A percentile compares a stretch with the other conserved stretches of the same genome.
Conservation (phyloP, 2,113 vertebrate genomes). For the Gulo gulo region DNA sequence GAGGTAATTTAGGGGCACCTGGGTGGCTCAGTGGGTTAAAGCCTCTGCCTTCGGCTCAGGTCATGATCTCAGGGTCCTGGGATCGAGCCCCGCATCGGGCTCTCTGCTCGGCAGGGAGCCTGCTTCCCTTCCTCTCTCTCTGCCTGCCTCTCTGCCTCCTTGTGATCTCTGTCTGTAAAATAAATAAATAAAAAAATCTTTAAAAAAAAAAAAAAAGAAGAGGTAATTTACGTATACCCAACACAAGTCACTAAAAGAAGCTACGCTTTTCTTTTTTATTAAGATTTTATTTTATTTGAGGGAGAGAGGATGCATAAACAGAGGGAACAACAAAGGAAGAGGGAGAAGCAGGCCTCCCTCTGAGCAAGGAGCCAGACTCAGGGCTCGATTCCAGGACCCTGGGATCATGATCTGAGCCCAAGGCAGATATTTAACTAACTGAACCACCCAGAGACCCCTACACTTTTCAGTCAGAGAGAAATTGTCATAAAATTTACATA, state of each 20-base stretch:
- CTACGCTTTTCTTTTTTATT: not conserved
- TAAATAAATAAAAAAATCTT: no score
- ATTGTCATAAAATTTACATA: not conserved
- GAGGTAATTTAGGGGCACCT: not conserved
- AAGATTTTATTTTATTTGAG: not conserved
- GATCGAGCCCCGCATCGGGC: no score
- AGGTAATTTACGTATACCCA: not conserved
- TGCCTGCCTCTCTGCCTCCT: no score
- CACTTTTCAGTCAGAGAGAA: not conserved
- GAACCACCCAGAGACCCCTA: not conserved
- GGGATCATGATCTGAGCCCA: not conserved
- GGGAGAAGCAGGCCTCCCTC: not conserved
- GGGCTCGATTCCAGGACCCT: not conserved
- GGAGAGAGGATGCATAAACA: not conserved
- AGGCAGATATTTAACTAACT: not conserved
- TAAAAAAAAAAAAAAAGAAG: not conserved
- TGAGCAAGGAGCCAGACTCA: not conserved
- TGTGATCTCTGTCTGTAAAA: no score
- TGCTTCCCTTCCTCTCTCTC: no score
- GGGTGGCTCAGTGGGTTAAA: no score
- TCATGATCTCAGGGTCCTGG: no score
- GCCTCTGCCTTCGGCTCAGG: no score
- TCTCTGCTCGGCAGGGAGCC: no score
- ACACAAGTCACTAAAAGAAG: not conserved
- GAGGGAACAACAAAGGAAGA: not conserved